These are phyloP conservation scores for Nothoprocta pentlandii DNA, from an alignment of 2,113 vertebrate species.

Conservation along the genomic window DNA sequence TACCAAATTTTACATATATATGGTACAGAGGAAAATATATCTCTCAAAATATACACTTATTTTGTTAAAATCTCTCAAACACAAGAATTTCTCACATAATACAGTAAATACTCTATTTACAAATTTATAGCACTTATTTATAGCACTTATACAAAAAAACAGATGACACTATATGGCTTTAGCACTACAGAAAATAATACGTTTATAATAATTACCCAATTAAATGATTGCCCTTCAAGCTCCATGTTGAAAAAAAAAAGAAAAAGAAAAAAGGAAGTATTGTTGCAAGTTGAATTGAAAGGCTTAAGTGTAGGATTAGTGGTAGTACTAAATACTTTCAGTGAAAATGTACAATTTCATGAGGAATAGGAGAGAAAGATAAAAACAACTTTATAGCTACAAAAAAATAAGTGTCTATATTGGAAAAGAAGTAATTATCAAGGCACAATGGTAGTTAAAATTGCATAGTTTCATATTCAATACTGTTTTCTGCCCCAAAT, in stretches of 20 bases:
- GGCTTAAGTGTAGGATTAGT: neutral
- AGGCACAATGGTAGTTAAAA: neutral
- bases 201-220: slow-evolving; percentile 65
- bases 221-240: slow-evolving; percentile 53
- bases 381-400: neutral
- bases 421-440: neutral
- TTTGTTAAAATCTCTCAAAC: neutral
- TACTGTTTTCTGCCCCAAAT: neutral
- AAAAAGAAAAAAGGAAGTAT: neutral
- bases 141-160: neutral
- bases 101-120: neutral
- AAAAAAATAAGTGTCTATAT: neutral
- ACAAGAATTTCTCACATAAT: neutral
- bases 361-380: neutral
- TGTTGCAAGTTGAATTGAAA: neutral
- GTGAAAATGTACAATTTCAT: neutral
- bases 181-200: slow-evolving; percentile 29
- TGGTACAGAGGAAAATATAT: neutral
- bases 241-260: slow-evolving; percentile 31
- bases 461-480: neutral
- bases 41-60: neutral
- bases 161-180: slow-evolving; percentile 32
- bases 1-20: neutral
- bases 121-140: neutral
- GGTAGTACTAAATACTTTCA: neutral